A percentile compares a stretch with the other conserved stretches of the same genome.
phyloP scores from a whole-genome alignment of 1,140 invertebrate species.

The Papilio polyxenes region DNA sequence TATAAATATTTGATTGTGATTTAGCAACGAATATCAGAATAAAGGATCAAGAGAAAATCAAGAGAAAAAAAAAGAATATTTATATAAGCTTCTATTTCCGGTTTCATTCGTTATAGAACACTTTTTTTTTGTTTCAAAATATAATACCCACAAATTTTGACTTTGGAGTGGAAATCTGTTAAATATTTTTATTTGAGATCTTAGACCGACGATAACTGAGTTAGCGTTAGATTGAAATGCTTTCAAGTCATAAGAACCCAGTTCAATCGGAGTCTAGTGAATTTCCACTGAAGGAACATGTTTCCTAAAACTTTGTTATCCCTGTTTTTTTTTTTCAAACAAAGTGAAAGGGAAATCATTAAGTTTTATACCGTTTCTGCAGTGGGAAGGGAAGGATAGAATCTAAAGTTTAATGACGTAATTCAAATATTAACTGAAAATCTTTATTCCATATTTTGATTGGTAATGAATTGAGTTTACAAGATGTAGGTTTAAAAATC shows the following conservation, averaged over 20 bases:
- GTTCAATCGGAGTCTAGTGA: not conserved
- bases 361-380: not conserved
- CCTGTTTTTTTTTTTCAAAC: not conserved
- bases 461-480: not conserved
- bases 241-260: not conserved
- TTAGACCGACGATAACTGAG: not conserved
- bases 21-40: slow-evolving; percentile 30
- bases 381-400: not conserved
- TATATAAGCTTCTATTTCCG: not conserved
- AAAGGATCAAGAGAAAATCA: slow-evolving; percentile 9
- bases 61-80: not conserved
- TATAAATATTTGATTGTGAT: slow-evolving; percentile 29
- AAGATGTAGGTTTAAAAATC: not conserved
- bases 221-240: not conserved
- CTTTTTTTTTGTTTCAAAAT: not conserved
- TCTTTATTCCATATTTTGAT: not conserved
- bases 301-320: not conserved
- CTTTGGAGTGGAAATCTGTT: slow-evolving; percentile 28
- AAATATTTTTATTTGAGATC: not conserved
- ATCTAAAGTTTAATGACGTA: not conserved
- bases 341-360: not conserved
- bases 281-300: not conserved
- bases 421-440: not conserved
- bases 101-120: not conserved
- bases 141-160: not conserved